Percentiles rank a stretch among this genome's conserved stretches.
These are phyloP conservation scores for Enchytraeus crypticus DNA, from an alignment of 2,888 invertebrate genomes.

Conservation along the genomic window DNA sequence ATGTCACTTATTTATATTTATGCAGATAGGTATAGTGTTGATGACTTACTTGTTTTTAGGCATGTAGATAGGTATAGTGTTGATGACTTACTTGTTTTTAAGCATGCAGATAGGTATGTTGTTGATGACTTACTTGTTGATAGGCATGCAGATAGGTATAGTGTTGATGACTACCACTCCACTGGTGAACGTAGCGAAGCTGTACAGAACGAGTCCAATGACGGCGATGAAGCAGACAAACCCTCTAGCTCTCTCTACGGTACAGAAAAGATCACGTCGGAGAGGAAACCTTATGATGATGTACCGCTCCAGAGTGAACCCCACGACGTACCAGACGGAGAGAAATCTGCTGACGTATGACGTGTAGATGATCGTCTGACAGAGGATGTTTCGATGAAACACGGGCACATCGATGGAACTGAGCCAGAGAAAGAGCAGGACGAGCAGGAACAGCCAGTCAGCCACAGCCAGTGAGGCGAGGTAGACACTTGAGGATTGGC, in stretches of 20 bases:
- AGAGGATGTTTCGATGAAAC: constrained; percentile 15
- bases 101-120: not conserved
- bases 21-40: no score
- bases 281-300: constrained; percentile 21
- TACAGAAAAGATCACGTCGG: constrained; percentile 30
- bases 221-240: constrained; percentile 34
- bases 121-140: not conserved
- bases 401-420: constrained; percentile 3
- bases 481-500: constrained; percentile 2
- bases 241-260: constrained; percentile 37
- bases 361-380: constrained; percentile 20
- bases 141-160: not conserved
- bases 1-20: no score
- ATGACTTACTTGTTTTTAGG: no score
- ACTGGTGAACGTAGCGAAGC: constrained; percentile 32
- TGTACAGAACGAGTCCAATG: constrained; percentile 33
- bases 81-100: not conserved
- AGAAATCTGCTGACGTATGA: constrained; percentile 23
- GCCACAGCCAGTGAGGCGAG: not conserved
- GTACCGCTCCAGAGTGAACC: constrained; percentile 24
- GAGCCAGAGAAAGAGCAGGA: not conserved
- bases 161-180: constrained; percentile 7
- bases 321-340: constrained; percentile 25
- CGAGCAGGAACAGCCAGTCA: constrained; percentile 1
- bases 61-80: no score